Percentiles rank a stretch among this genome's conserved stretches.
phyloP scores from a whole-genome alignment of 2,797 vertebrate genomes.

The Halcyon leucocephala region DNA sequence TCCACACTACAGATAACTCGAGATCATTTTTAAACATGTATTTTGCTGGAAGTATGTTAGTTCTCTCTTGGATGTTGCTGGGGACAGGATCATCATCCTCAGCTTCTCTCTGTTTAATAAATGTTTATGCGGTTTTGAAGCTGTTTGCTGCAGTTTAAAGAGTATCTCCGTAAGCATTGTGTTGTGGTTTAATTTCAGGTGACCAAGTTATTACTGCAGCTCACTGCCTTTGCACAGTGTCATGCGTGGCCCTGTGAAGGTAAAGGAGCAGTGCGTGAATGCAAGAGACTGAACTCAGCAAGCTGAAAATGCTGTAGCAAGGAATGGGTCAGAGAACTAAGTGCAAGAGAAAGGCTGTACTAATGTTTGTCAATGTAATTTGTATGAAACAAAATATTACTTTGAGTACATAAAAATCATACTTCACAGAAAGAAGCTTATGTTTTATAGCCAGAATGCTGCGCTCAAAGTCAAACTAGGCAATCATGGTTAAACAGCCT shows the following conservation, averaged over 20 bases:
- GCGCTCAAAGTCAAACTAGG: not conserved
- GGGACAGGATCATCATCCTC: not conserved
- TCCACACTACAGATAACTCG: not conserved
- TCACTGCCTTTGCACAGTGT: not conserved
- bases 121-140: conserved; percentile 24
- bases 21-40: not conserved
- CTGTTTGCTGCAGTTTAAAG: not conserved
- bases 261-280: not conserved
- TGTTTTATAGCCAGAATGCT: not conserved
- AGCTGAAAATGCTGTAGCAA: not conserved
- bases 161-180: not conserved
- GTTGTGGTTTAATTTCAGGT: not conserved
- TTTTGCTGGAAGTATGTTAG: not conserved
- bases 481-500: not conserved
- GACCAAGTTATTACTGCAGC: not conserved
- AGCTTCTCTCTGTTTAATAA: not conserved
- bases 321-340: not conserved
- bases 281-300: not conserved
- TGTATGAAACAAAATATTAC: not conserved
- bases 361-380: not conserved
- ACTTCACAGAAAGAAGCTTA: not conserved
- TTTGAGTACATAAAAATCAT: not conserved
- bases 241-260: accelerated
- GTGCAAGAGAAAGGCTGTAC: not conserved
- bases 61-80: not conserved